Conservation (phyloP, 2,888 invertebrate genomes). For the Pammene aurita region DNA sequence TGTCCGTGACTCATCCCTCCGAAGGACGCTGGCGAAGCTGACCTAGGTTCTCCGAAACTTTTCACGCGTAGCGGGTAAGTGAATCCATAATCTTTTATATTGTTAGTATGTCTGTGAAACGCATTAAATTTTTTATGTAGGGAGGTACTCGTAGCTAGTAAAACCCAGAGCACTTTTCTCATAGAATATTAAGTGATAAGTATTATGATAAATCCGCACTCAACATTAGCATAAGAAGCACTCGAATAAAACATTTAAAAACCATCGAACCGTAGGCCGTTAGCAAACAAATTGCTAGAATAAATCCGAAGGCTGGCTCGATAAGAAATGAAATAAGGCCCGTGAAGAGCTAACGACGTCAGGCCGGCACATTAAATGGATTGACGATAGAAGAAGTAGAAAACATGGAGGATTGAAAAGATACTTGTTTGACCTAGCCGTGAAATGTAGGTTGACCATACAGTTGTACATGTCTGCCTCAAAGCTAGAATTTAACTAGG, state of each 20-base stretch:
- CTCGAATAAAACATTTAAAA: slow-evolving; percentile 26
- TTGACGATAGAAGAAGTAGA: slow-evolving; percentile 52
- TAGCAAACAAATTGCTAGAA: slow-evolving; percentile 28
- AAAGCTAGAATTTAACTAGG: too few species aligned
- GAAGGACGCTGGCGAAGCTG: too few species aligned
- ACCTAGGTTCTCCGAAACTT: too few species aligned
- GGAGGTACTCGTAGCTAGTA: neutral
- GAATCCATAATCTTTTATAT: too few species aligned
- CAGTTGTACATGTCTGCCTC: neutral
- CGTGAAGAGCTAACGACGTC: slow-evolving; percentile 48
- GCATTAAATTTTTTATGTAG: neutral
- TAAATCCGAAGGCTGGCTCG: slow-evolving; percentile 27
- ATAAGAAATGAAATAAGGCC: slow-evolving; percentile 37
- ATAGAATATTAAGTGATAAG: slow-evolving; percentile 12
- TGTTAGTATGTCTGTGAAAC: too few species aligned
- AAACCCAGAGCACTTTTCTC: neutral
- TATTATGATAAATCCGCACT: slow-evolving; percentile 25
- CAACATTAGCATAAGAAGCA: slow-evolving; percentile 20
- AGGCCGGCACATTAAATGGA: slow-evolving; percentile 53
- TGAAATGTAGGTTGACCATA: slow-evolving; percentile 48
- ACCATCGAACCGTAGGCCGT: slow-evolving; percentile 23
- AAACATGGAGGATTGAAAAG: slow-evolving; percentile 59
- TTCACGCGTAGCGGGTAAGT: neutral
- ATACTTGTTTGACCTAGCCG: slow-evolving; percentile 54
- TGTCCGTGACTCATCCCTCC: too few species aligned